Evolutionary conservation across 2,888 invertebrate species (phyloP).

Genomic region (Teleogryllus oceanicus): DNA sequence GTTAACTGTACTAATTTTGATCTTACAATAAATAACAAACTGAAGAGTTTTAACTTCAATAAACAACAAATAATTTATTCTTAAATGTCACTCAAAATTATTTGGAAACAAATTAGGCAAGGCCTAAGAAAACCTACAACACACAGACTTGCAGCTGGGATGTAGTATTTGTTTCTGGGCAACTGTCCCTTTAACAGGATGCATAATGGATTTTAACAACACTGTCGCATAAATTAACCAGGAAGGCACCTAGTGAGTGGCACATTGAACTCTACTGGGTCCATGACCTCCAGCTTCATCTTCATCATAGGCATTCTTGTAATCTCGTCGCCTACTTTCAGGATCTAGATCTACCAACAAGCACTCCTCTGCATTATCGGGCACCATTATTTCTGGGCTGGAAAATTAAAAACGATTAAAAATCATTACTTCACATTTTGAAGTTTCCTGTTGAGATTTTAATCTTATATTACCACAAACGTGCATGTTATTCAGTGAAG

Average conservation of each 20-base stretch:
- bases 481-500: too few species aligned
- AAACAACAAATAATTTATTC: not conserved
- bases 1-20: too few species aligned
- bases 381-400: slow-evolving; percentile 60
- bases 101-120: not conserved
- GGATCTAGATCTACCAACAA: slow-evolving; percentile 72
- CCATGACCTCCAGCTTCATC: slow-evolving; percentile 68
- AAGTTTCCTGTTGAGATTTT: too few species aligned
- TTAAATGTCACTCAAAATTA: not conserved
- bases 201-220: not conserved
- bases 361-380: slow-evolving; percentile 75
- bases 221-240: not conserved
- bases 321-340: slow-evolving; percentile 63
- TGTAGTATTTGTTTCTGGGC: not conserved
- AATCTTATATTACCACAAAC: too few species aligned
- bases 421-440: too few species aligned
- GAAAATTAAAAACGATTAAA: slow-evolving; percentile 29
- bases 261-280: slow-evolving; percentile 72
- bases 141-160: not conserved
- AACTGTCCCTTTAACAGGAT: not conserved
- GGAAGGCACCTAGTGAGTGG: slow-evolving; percentile 57
- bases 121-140: not conserved
- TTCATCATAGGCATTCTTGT: slow-evolving; percentile 71
- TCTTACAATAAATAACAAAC: not conserved
- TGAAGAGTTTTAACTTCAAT: not conserved